Evolutionary conservation across 2,113 vertebrate species (phyloP).

Genomic region (Oceanodroma tethys): DNA sequence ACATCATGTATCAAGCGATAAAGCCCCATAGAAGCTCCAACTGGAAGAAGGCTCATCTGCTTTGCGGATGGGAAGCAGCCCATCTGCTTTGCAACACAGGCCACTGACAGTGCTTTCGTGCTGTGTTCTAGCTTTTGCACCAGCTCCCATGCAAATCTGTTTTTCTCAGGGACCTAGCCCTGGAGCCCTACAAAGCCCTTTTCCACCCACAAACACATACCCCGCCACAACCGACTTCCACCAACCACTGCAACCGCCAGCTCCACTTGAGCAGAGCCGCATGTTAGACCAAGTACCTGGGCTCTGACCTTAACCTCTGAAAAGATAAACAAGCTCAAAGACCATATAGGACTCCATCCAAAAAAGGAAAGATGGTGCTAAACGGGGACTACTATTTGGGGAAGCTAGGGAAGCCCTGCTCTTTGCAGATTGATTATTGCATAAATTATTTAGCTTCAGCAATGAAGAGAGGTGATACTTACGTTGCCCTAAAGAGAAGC

Average conservation of each 20-base stretch:
- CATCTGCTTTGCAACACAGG: not conserved
- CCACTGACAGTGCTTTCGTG: not conserved
- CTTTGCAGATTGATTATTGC: not conserved
- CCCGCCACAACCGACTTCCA: not conserved
- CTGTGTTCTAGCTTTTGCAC: not conserved
- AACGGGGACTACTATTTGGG: not conserved
- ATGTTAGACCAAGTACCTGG: not conserved
- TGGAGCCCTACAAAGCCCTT: not conserved
- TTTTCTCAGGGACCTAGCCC: not conserved
- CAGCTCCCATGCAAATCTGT: not conserved
- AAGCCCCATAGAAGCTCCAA: not conserved
- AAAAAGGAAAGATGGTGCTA: not conserved
- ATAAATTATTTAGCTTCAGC: not conserved
- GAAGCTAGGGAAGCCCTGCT: not conserved
- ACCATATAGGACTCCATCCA: not conserved
- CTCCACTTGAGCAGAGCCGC: not conserved
- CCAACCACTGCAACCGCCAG: not conserved
- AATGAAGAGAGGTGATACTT: not conserved
- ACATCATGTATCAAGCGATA: not conserved
- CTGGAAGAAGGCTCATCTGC: not conserved
- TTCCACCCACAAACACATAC: fast-evolving
- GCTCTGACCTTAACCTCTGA: not conserved
- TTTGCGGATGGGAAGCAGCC: too few relatives aligned
- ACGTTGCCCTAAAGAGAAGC: not conserved
- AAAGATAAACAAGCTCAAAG: not conserved